These are phyloP conservation scores for Drosophila borealis DNA, from an alignment of 2,888 invertebrate genomes.

Conservation along the genomic window DNA sequence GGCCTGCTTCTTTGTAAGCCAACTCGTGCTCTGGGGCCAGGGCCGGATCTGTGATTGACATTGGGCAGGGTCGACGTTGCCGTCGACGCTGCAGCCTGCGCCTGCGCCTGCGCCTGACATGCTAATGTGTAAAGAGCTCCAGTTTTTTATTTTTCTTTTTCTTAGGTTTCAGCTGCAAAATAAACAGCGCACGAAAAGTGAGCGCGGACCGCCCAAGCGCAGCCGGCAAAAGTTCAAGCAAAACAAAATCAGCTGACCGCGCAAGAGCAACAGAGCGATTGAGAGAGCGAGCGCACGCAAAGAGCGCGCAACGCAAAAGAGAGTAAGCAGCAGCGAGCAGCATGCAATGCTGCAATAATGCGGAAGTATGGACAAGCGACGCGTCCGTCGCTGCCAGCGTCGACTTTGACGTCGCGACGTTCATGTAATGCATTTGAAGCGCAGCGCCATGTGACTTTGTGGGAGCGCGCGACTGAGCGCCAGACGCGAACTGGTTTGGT, in stretches of 20 bases:
- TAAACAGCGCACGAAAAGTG: slow-evolving; percentile 36
- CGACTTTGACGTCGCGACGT: slow-evolving; percentile 39
- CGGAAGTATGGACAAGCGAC: slow-evolving; percentile 60
- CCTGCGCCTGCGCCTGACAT: slow-evolving; percentile 56
- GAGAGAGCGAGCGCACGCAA: slow-evolving; percentile 20
- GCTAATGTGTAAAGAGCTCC: slow-evolving; percentile 68
- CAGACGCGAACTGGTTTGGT: slow-evolving; percentile 51
- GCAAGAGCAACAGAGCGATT: slow-evolving; percentile 9
- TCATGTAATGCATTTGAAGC: slow-evolving; percentile 68
- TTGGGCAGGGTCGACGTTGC: slow-evolving; percentile 70
- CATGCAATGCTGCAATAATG: slow-evolving; percentile 66
- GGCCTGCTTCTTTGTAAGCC: slow-evolving; percentile 70
- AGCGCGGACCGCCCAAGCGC: slow-evolving; percentile 23
- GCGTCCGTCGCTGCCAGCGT: slow-evolving; percentile 17
- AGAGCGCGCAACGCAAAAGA: slow-evolving; percentile 25
- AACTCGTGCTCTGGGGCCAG: slow-evolving; percentile 49
- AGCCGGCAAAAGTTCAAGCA: slow-evolving; percentile 77
- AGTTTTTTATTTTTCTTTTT: slow-evolving; percentile 6
- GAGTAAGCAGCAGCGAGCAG: slow-evolving; percentile 14
- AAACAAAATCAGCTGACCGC: slow-evolving; percentile 77
- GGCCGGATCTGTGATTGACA: slow-evolving; percentile 67
- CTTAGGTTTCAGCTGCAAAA: slow-evolving; percentile 16
- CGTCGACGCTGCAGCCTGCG: slow-evolving; percentile 20
- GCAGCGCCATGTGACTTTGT: slow-evolving; percentile 56
- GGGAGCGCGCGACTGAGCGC: slow-evolving; percentile 56